phyloP scores from a whole-genome alignment of 2,888 invertebrate genomes.

The Exephanes ischioxanthus region DNA sequence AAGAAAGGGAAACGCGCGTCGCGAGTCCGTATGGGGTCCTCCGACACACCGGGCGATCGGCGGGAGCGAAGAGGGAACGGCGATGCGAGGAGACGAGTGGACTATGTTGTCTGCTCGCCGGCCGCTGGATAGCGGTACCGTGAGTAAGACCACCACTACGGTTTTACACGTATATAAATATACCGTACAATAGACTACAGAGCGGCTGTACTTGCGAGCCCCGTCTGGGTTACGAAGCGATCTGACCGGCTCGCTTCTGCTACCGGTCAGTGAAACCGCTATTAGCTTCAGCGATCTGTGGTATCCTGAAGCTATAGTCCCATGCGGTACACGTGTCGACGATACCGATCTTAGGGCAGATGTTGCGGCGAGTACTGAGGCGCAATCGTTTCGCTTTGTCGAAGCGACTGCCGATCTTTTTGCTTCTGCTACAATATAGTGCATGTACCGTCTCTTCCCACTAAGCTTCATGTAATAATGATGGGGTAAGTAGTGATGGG shows the following conservation, averaged over 20 bases:
- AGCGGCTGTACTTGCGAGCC: background rate
- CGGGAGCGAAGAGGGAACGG: background rate
- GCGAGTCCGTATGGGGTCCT: conserved; percentile 20
- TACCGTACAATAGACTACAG: background rate
- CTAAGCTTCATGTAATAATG: no score
- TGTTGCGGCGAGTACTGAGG: background rate
- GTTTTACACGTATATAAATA: conserved; percentile 25
- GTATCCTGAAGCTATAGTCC: background rate
- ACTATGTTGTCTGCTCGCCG: conserved; percentile 65
- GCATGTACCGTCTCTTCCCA: no score
- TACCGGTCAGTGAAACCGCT: conserved; percentile 50
- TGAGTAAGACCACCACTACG: conserved; percentile 76
- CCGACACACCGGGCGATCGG: conserved; percentile 6
- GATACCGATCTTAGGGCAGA: background rate
- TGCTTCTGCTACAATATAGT: no score
- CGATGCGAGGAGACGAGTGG: conserved; percentile 43
- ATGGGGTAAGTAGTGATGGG: no score
- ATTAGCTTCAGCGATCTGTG: conserved; percentile 48
- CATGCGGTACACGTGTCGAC: background rate
- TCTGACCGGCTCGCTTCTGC: conserved; percentile 44
- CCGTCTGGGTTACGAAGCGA: conserved; percentile 30
- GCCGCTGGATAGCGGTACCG: conserved; percentile 79
- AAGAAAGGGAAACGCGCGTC: conserved; percentile 73
- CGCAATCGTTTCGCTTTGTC: background rate
- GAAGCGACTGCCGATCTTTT: no score